A percentile compares a stretch with the other conserved stretches of the same genome.
Conservation (phyloP, 2,797 vertebrate genomes). For the Oophaga sylvatica region DNA sequence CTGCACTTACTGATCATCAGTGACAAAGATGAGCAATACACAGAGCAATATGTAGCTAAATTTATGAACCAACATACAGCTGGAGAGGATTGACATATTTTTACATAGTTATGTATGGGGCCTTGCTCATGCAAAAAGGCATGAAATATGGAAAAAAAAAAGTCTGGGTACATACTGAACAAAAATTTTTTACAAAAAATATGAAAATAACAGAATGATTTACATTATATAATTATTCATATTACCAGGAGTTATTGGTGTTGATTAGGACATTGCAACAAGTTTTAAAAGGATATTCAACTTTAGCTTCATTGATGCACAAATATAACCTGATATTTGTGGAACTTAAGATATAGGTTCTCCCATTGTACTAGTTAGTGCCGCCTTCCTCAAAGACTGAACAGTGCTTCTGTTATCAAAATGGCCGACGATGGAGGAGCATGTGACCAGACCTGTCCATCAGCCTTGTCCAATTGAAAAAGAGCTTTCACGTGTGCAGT, state of each 20-base stretch:
- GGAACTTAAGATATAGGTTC: no score
- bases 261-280: slow-evolving; percentile 24
- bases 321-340: no score
- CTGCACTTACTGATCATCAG: slow-evolving; percentile 12
- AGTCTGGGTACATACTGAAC: not conserved
- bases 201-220: slow-evolving; percentile 6
- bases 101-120: not conserved
- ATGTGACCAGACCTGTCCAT: no score
- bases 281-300: not conserved
- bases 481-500: no score
- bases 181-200: not conserved
- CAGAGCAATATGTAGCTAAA: slow-evolving; percentile 8
- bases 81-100: not conserved
- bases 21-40: slow-evolving; percentile 3
- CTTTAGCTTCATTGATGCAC: no score
- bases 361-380: no score
- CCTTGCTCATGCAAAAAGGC: not conserved
- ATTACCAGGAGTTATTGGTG: slow-evolving; percentile 31
- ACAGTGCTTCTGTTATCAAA: no score
- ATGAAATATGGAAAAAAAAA: not conserved
- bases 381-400: no score
- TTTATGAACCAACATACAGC: not conserved
- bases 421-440: no score
- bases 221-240: not conserved
- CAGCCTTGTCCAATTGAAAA: no score